A percentile compares a stretch with the other conserved stretches of the same genome.
phyloP scores from a whole-genome alignment of 1,140 invertebrate species.

The Drosophila equinoxialis region DNA sequence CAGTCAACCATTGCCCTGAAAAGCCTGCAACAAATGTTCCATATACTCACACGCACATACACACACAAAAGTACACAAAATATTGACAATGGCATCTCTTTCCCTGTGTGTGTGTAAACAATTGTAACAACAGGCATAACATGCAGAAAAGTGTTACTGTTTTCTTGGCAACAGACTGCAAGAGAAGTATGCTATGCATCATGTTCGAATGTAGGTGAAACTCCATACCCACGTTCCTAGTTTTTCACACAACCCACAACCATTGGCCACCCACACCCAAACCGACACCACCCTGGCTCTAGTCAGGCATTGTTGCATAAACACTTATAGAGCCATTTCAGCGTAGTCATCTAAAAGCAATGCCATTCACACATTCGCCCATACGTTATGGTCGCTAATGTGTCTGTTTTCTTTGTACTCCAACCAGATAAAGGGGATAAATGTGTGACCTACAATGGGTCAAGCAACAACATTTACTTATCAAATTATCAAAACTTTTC shows the following conservation, averaged over 20 bases:
- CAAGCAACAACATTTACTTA: background rate
- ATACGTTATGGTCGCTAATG: conserved; percentile 68
- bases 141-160: conserved; percentile 78
- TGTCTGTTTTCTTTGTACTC: conserved; percentile 75
- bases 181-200: conserved; percentile 26
- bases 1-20: conserved; percentile 31
- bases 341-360: conserved; percentile 73
- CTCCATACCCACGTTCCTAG: background rate
- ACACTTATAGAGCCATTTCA: conserved; percentile 78
- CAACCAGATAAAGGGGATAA: conserved; percentile 25
- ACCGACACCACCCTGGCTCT: background rate
- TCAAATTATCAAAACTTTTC: background rate
- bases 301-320: conserved; percentile 64
- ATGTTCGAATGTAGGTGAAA: conserved; percentile 19
- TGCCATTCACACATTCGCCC: conserved; percentile 50
- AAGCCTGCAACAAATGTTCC: conserved; percentile 76
- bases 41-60: conserved; percentile 19
- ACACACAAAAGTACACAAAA: conserved; percentile 14
- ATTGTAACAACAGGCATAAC: conserved; percentile 77
- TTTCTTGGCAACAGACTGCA: conserved; percentile 69
- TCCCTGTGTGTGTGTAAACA: conserved; percentile 57
- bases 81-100: conserved; percentile 32
- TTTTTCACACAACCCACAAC: too few species aligned
- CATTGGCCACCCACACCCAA: background rate
- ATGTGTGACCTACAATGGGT: background rate